Base-by-base conservation (phyloP, 1,140 invertebrate species). In the Psix sp. region DNA sequence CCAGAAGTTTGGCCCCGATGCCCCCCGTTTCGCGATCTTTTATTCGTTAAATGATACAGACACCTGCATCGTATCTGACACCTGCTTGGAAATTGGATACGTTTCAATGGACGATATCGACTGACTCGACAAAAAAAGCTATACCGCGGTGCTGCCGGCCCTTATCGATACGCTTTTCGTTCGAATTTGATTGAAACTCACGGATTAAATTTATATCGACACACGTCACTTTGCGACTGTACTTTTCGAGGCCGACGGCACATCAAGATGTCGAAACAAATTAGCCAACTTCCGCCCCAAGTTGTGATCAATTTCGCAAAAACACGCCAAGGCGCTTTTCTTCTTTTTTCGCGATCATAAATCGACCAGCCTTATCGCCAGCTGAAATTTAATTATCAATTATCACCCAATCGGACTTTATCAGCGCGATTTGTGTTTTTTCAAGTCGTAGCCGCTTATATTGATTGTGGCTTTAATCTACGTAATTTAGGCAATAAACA, bases 401-500 rank as follows among this genome's bases (percentile, higher is more conserved):
- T 43, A 40, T 39, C 63, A 15, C 43, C 3, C 10, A 36, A 67
- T 52, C 48, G 9, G 13, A 18, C 1, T 42, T 45, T 42, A 43
- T 38, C 46, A 5, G 6, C 10, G 5, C 7, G 16, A 16, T 20
- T n/a, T 9, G 17, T 29, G 17, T 29, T 40, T 57, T 45, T 45
- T 11, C 20, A 46, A 24, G 5, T 65, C 21, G 39, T 45, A 10
- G 21, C 21, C 9, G 4, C 26, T 72, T 59, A 72, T 59, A 65
- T 72, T 46, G 59, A 65, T 72, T 59, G 54, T 40, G 46, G 59
- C 46, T 72, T 72, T 65, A 65, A 72, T 72, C 59, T 72, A 59
- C 51, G 68, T 72, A 72, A 72, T 72, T 72, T 59, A 20, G 68
- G 52, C 68, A 72, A 65, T 72, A 72, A 65, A 72, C 67, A 72